Conservation (phyloP, 64 coral and sea anemone genomes). For the Stylophora pistillata region DNA sequence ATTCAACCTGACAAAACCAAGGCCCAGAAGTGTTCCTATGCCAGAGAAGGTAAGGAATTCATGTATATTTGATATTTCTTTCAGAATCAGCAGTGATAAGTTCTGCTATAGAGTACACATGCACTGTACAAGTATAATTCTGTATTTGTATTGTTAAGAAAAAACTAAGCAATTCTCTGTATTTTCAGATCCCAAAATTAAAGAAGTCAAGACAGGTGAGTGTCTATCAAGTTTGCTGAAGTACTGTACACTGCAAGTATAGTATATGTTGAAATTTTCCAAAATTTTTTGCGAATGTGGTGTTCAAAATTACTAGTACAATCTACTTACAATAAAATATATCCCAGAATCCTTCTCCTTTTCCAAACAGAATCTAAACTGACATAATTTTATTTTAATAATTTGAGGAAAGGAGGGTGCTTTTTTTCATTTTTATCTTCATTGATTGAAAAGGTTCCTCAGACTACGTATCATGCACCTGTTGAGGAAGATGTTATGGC, state of each 20-base stretch:
- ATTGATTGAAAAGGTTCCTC: conserved; percentile 64
- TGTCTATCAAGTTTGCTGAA: background rate
- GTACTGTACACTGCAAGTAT: too few relatives aligned
- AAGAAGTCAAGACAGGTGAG: conserved; percentile 77
- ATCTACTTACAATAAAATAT: too few relatives aligned
- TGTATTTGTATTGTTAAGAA: too few relatives aligned
- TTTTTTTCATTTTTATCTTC: background rate
- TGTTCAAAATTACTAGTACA: too few relatives aligned
- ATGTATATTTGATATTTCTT: background rate
- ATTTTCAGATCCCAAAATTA: conserved; percentile 79
- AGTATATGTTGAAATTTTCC: too few relatives aligned
- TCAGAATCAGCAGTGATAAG: background rate
- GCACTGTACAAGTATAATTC: background rate
- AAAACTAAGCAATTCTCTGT: background rate
- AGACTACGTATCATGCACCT: conserved; percentile 81
- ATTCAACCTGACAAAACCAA: conserved; percentile 92
- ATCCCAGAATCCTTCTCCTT: too few relatives aligned
- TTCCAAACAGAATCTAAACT: too few relatives aligned
- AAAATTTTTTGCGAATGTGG: too few relatives aligned
- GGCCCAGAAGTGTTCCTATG: conserved; percentile 91
- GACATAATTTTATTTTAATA: background rate
- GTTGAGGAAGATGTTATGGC: conserved; percentile 73
- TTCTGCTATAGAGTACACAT: background rate
- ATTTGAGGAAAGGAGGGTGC: too few relatives aligned
- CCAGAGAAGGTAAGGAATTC: conserved; percentile 76